A percentile compares a stretch with the other conserved stretches of the same genome.
These are phyloP conservation scores for Cloeon dipterum DNA, from an alignment of 2,888 invertebrate genomes.

Conservation along the genomic window DNA sequence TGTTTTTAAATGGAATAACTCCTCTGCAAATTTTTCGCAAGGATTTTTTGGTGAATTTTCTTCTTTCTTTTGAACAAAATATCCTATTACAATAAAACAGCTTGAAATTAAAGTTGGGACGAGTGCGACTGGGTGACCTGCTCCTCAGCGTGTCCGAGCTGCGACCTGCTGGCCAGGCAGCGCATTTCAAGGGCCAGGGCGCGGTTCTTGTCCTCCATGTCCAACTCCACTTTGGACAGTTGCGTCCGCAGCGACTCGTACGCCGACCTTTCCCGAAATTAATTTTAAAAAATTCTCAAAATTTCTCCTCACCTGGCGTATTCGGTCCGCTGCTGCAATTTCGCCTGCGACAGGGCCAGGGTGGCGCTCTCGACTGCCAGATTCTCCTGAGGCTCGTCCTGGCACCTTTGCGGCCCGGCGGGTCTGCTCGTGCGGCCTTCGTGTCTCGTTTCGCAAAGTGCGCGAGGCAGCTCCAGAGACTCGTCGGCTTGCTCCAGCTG, in stretches of 20 bases:
- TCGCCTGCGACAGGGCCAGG: background rate
- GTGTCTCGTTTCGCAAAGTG: background rate
- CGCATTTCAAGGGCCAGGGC: background rate
- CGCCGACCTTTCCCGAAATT: too few species aligned
- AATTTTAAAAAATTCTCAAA: too few species aligned
- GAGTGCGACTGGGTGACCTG: background rate
- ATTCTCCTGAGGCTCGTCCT: background rate
- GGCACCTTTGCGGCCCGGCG: background rate
- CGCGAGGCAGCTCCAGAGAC: background rate
- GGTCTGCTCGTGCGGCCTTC: background rate
- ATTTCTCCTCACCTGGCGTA: background rate
- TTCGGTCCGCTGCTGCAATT: background rate
- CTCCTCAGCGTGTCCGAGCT: background rate
- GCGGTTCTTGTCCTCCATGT: background rate
- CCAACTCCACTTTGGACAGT: background rate
- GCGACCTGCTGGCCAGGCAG: background rate
- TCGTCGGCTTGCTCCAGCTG: background rate
- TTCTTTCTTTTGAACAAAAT: too few species aligned
- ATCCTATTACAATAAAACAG: too few species aligned
- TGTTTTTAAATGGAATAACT: too few species aligned
- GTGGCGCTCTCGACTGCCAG: background rate
- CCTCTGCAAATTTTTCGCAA: too few species aligned
- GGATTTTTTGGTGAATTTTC: too few species aligned
- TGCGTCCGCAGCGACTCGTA: background rate
- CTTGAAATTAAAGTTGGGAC: background rate